A percentile compares a stretch with the other conserved stretches of the same genome.
phyloP scores from a whole-genome alignment of 1,140 invertebrate genomes.

The Penaeus japonicus region DNA sequence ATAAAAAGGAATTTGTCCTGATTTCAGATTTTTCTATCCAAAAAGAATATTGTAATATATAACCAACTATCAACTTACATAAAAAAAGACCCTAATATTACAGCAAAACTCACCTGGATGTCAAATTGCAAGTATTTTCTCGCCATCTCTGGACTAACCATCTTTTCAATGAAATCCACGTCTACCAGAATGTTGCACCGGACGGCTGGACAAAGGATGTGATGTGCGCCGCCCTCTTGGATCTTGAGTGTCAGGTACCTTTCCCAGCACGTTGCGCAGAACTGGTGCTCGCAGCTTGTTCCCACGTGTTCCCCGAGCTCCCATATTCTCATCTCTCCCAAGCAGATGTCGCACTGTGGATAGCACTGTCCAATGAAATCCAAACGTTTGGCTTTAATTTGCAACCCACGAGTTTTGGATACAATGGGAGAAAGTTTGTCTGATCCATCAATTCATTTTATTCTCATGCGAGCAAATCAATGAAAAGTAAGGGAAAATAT shows the following conservation, averaged over 20 bases:
- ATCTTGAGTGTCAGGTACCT: slow-evolving; percentile 75
- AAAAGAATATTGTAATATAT: neutral
- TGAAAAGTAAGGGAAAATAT: too few species aligned
- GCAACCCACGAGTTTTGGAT: too few species aligned
- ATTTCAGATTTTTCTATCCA: too few species aligned
- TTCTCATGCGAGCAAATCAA: too few species aligned
- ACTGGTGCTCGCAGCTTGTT: slow-evolving; percentile 73
- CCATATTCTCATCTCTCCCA: slow-evolving; percentile 61
- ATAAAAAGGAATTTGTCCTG: too few species aligned
- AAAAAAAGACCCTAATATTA: too few species aligned
- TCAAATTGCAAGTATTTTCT: slow-evolving; percentile 76
- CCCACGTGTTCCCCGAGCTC: slow-evolving; percentile 63
- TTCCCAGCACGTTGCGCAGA: slow-evolving; percentile 76
- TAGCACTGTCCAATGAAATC: neutral
- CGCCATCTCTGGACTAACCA: slow-evolving; percentile 74
- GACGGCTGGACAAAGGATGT: slow-evolving; percentile 75
- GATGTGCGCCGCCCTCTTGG: slow-evolving; percentile 74
- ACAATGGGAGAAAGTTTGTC: too few species aligned
- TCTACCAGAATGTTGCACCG: slow-evolving; percentile 75
- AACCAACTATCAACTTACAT: neutral
- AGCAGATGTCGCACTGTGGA: slow-evolving; percentile 75
- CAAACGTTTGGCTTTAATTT: too few species aligned
- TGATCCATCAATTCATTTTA: too few species aligned
- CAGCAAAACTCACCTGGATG: slow-evolving; percentile 70
- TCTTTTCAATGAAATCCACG: slow-evolving; percentile 74